phyloP scores from a whole-genome alignment of 2,888 invertebrate species.

The Chelonus formosanus region DNA sequence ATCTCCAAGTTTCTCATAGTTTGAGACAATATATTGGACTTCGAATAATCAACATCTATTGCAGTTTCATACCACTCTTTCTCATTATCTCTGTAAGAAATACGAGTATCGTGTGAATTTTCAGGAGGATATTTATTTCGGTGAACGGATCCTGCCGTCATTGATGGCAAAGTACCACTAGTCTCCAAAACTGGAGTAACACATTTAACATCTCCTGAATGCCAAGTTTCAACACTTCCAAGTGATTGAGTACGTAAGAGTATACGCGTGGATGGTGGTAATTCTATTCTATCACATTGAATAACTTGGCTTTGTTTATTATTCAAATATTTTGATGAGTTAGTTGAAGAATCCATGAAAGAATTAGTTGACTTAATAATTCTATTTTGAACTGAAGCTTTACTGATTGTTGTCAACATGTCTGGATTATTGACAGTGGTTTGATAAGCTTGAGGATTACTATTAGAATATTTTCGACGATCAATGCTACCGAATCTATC shows the following conservation, averaged over 20 bases:
- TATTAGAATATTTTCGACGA: slow-evolving; percentile 65
- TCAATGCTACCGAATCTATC: slow-evolving; percentile 72
- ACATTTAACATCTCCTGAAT: slow-evolving; percentile 34
- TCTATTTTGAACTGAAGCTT: neutral
- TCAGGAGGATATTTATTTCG: neutral
- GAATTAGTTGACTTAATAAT: neutral
- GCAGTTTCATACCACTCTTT: slow-evolving; percentile 78
- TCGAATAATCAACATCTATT: slow-evolving; percentile 65
- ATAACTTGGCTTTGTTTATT: slow-evolving; percentile 1
- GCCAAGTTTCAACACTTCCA: slow-evolving; percentile 68
- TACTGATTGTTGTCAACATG: neutral
- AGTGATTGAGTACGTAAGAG: slow-evolving; percentile 70
- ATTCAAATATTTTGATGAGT: slow-evolving; percentile 14
- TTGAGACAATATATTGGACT: slow-evolving; percentile 27
- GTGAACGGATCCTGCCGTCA: slow-evolving; percentile 25
- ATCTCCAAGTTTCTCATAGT: slow-evolving; percentile 66
- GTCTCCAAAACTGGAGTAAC: slow-evolving; percentile 8
- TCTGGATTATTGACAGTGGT: neutral
- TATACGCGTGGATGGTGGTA: slow-evolving; percentile 49
- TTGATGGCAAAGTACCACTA: neutral
- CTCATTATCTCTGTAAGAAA: slow-evolving; percentile 61
- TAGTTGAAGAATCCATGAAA: neutral
- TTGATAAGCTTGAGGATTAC: slow-evolving; percentile 20
- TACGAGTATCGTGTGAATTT: slow-evolving; percentile 43
- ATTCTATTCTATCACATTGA: slow-evolving; percentile 36